phyloP scores from a whole-genome alignment of 2,888 invertebrate species.

The Tanypteryx hageni region DNA sequence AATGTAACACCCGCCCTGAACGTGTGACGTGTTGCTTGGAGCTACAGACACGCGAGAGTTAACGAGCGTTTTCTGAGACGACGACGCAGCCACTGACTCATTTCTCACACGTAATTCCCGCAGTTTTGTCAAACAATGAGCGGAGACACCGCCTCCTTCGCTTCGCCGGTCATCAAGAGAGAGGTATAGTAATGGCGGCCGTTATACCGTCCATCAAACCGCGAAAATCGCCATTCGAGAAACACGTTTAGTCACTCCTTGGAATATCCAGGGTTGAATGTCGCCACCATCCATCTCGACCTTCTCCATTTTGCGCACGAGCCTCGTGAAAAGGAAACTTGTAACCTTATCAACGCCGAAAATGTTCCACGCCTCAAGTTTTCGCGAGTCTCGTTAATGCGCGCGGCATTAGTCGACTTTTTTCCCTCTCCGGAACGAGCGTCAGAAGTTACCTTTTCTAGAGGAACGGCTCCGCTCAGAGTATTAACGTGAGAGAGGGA shows the following conservation, averaged over 20 bases:
- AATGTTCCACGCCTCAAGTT: background rate
- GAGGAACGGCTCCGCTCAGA: too few species aligned
- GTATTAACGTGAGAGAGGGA: background rate
- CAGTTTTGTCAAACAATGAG: background rate
- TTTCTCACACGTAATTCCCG: background rate
- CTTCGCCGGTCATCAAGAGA: background rate
- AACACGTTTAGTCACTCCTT: conserved; percentile 12
- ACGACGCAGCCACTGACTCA: background rate
- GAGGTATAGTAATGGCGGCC: too few species aligned
- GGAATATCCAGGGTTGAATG: too few species aligned
- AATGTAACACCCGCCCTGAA: too few species aligned
- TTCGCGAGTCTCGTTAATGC: conserved; percentile 9
- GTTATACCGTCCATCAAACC: background rate
- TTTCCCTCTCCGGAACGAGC: background rate
- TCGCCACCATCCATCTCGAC: too few species aligned
- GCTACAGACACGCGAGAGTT: too few species aligned
- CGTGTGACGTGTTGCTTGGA: too few species aligned
- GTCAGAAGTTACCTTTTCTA: background rate
- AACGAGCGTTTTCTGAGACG: background rate
- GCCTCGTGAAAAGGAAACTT: background rate
- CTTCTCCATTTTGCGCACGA: background rate
- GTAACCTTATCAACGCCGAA: background rate
- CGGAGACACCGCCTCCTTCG: background rate
- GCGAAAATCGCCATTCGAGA: background rate
- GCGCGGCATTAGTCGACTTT: background rate